phyloP scores from a whole-genome alignment of 2,113 vertebrate species.

The Gambusia holbrooki region DNA sequence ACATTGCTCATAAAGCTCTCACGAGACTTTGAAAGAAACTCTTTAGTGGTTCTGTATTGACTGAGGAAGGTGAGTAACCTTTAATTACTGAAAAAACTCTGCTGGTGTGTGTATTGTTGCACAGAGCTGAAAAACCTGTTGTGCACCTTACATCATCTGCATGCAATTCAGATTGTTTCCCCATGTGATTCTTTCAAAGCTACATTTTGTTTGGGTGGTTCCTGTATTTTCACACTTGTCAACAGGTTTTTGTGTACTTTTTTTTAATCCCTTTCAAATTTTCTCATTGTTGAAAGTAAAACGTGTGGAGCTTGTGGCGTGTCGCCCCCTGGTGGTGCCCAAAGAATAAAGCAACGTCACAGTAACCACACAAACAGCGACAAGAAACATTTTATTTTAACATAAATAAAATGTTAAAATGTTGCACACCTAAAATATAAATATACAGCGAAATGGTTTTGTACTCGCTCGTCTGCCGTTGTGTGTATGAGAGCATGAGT shows the following conservation, averaged over 20 bases:
- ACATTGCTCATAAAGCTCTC: conserved; percentile 34
- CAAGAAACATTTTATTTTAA: too few relatives aligned
- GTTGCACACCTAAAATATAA: too few relatives aligned
- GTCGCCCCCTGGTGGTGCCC: too few relatives aligned
- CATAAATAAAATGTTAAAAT: too few relatives aligned
- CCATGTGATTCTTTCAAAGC: not conserved
- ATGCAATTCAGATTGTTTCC: not conserved
- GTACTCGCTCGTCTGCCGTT: too few relatives aligned
- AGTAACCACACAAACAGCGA: too few relatives aligned
- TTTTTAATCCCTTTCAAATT: not conserved
- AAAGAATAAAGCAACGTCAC: too few relatives aligned
- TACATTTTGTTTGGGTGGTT: not conserved
- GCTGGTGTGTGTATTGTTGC: not conserved
- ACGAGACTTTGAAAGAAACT: conserved; percentile 31
- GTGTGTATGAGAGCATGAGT: too few relatives aligned
- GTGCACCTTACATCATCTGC: not conserved
- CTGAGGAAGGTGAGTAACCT: conserved; percentile 1
- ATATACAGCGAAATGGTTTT: too few relatives aligned
- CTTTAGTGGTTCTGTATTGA: not conserved
- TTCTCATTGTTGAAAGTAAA: not conserved
- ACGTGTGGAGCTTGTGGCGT: not conserved
- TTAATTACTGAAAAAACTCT: conserved; percentile 1
- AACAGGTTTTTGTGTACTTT: not conserved
- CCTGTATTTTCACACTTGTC: not conserved
- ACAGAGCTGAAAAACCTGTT: too few relatives aligned